Conservation (phyloP, 2,888 invertebrate genomes). For the Sinopyrophorus schimmeli region DNA sequence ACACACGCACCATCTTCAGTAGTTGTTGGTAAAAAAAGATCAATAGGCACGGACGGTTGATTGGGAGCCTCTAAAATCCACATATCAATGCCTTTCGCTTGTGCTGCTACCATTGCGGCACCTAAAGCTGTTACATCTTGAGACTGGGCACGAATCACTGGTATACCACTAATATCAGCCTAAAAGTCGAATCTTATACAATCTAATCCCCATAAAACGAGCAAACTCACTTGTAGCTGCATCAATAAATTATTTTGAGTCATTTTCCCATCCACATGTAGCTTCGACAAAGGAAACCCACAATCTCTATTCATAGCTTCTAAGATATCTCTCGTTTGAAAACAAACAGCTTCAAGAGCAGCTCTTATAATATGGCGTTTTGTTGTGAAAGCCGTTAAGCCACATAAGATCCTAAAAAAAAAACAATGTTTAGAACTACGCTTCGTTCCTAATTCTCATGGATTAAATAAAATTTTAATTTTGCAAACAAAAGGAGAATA, state of each 20-base stretch:
- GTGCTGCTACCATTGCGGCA: conserved; percentile 89
- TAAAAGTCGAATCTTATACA: conserved; percentile 33
- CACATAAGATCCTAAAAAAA: conserved; percentile 76
- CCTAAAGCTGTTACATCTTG: conserved; percentile 92
- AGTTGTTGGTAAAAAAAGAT: conserved; percentile 81
- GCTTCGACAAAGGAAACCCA: conserved; percentile 76
- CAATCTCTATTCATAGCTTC: conserved; percentile 95
- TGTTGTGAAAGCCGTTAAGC: conserved; percentile 89
- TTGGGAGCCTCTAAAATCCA: conserved; percentile 69
- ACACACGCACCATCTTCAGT: conserved; percentile 67
- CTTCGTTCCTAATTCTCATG: no score
- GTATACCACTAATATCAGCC: conserved; percentile 90
- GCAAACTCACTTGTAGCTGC: conserved; percentile 76
- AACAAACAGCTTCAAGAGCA: conserved; percentile 92
- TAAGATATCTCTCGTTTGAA: conserved; percentile 91
- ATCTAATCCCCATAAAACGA: conserved; percentile 61
- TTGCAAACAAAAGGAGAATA: no score
- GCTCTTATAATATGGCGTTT: conserved; percentile 94
- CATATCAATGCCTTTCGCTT: conserved; percentile 66
- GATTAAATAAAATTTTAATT: no score
- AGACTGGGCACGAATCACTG: conserved; percentile 84
- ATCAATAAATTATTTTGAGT: conserved; percentile 87
- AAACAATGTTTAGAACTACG: no score
- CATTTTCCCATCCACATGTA: conserved; percentile 95
- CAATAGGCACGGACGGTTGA: conserved; percentile 64